phyloP scores from a whole-genome alignment of 1,140 invertebrate genomes.

The Melanaphis sacchari region DNA sequence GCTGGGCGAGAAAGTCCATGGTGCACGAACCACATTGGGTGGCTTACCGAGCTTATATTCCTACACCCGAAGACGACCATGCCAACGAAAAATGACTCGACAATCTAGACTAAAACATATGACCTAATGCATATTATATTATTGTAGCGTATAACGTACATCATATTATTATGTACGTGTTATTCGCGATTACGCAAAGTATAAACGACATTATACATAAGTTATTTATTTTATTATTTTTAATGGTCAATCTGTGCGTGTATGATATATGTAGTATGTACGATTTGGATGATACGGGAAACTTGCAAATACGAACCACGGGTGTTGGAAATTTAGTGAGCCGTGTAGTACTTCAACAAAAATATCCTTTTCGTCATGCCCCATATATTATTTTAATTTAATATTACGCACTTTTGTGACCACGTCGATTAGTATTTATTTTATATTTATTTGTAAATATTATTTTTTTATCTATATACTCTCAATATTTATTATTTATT shows the following conservation, averaged over 20 bases:
- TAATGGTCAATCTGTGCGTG: background rate
- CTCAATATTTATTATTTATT: constrained; percentile 28
- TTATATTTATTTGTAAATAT: constrained; percentile 39
- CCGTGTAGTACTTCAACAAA: background rate
- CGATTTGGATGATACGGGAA: background rate
- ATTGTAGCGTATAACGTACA: background rate
- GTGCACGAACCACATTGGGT: constrained; percentile 54
- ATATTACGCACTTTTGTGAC: background rate
- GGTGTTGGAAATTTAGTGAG: background rate
- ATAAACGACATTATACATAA: background rate
- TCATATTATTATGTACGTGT: background rate
- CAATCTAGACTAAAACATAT: background rate
- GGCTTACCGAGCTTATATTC: constrained; percentile 56
- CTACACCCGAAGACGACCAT: constrained; percentile 25
- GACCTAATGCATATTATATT: background rate
- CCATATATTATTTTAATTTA: background rate
- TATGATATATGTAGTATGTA: background rate
- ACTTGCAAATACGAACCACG: background rate
- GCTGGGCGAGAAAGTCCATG: constrained; percentile 42
- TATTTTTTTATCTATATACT: background rate
- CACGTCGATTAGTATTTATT: background rate
- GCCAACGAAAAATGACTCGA: constrained; percentile 33
- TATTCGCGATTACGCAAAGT: background rate
- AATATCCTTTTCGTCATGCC: background rate
- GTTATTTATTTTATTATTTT: background rate